Conservation (phyloP, 2,888 invertebrate genomes). For the Chalcis sispes region DNA sequence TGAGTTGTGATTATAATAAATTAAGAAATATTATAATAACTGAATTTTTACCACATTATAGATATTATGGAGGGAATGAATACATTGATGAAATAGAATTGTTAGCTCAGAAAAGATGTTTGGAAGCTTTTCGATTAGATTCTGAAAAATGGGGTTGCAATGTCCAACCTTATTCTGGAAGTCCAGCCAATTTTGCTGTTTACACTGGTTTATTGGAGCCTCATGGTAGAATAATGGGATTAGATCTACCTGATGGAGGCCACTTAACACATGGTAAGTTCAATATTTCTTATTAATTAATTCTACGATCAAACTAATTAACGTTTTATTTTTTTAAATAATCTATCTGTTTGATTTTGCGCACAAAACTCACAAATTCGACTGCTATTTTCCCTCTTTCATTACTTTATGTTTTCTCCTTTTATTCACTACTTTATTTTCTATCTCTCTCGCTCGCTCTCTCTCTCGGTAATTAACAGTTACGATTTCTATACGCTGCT, state of each 20-base stretch:
- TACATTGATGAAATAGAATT: constrained; percentile 95
- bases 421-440: too few relatives aligned
- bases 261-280: constrained; percentile 89
- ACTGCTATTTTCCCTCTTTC: too few relatives aligned
- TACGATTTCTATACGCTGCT: too few relatives aligned
- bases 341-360: too few relatives aligned
- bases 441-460: too few relatives aligned
- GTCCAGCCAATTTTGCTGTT: constrained; percentile 96
- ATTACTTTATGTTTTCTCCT: too few relatives aligned
- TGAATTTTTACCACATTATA: constrained; percentile 69
- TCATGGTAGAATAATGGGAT: constrained; percentile 96
- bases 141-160: constrained; percentile 97
- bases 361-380: too few relatives aligned
- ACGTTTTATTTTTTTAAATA: too few relatives aligned
- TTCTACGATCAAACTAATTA: too few relatives aligned
- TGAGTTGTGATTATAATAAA: not conserved
- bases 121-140: constrained; percentile 88
- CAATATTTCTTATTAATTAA: too few relatives aligned
- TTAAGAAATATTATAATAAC: not conserved
- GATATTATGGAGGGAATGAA: constrained; percentile 99
- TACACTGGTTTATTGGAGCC: constrained; percentile 94
- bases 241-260: constrained; percentile 97
- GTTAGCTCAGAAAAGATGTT: constrained; percentile 90
- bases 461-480: too few relatives aligned
- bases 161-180: constrained; percentile 96